phyloP scores from a whole-genome alignment of 2,113 vertebrate species.

The Lathamus discolor region DNA sequence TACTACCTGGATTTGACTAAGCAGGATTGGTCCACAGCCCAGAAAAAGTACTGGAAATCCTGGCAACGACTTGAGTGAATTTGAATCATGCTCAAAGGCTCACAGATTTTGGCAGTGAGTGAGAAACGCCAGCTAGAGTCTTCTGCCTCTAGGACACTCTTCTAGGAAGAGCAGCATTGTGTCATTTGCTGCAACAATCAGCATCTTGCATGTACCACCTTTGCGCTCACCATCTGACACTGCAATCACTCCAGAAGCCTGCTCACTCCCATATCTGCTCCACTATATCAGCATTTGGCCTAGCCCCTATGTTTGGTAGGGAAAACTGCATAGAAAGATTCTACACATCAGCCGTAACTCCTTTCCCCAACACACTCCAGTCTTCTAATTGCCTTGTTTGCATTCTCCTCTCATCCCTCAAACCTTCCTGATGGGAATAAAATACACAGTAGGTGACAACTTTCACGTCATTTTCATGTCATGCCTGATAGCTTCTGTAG shows the following conservation, averaged over 20 bases:
- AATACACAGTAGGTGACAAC: conserved; percentile 30
- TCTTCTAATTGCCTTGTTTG: conserved; percentile 45
- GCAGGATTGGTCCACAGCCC: conserved; percentile 3
- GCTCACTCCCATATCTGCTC: accelerated
- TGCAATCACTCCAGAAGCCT: background rate
- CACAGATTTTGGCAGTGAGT: background rate
- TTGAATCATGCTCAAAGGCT: background rate
- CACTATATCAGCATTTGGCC: background rate
- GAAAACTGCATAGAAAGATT: background rate
- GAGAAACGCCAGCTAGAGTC: background rate
- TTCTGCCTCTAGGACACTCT: background rate
- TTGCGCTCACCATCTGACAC: background rate
- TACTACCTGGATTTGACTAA: background rate
- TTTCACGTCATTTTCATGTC: conserved; percentile 31
- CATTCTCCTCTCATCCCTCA: conserved; percentile 35
- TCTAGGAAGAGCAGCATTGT: background rate
- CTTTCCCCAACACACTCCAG: background rate
- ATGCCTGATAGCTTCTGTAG: background rate
- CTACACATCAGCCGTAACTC: background rate
- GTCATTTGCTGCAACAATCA: background rate
- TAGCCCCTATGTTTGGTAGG: background rate
- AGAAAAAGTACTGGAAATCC: conserved; percentile 15
- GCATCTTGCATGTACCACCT: background rate
- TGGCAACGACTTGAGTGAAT: background rate
- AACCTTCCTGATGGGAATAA: conserved; percentile 33